Conservation (phyloP, 2,113 vertebrate species). For the Crotalus horridus region DNA sequence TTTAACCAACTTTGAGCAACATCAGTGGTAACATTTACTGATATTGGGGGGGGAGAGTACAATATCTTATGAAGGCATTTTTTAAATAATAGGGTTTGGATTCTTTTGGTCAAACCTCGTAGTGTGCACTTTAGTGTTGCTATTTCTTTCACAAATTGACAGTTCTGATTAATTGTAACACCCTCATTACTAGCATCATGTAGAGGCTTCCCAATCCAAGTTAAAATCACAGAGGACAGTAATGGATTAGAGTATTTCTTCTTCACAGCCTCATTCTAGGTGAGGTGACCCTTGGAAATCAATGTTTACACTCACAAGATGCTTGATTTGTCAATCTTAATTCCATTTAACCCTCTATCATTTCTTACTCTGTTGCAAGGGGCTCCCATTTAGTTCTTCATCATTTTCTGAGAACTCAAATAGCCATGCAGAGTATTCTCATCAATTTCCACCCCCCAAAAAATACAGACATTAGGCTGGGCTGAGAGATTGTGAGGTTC, state of each 20-base stretch:
- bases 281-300: not conserved
- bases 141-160: not conserved
- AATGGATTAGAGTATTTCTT: not conserved
- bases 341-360: not conserved
- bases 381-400: not conserved
- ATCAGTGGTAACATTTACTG: not conserved
- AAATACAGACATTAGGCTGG: not conserved
- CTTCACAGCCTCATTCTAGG: not conserved
- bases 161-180: not conserved
- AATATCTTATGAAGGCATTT: not conserved
- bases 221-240: not conserved
- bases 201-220: not conserved
- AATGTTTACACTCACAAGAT: not conserved
- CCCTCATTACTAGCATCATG: not conserved
- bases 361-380: not conserved
- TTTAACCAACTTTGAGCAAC: not conserved
- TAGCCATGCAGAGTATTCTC: not conserved
- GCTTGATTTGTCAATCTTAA: not conserved
- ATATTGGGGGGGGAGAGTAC: not conserved
- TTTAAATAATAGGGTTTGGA: not conserved
- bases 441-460: not conserved
- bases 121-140: too few species aligned
- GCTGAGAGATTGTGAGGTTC: not conserved
- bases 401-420: not conserved
- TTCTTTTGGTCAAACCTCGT: too few species aligned